Base-by-base conservation (phyloP, 2,113 vertebrate species). In the Oceanites oceanicus region DNA sequence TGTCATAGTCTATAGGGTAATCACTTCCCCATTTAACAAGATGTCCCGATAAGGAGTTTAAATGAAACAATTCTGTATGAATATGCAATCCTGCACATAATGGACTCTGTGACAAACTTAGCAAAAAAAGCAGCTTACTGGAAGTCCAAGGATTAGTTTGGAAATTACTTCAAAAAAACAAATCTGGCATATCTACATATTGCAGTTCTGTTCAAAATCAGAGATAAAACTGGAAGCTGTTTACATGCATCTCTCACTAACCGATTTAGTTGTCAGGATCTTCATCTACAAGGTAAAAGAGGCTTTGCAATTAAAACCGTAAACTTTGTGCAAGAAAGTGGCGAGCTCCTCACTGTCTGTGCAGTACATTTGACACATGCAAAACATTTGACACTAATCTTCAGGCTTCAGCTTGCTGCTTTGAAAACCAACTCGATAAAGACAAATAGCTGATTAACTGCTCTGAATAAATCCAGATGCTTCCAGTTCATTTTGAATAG, bases 1-100 rank as follows among this genome's bases (percentile, higher is more conserved):
- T 42, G 99, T 99, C 99, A 99, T 99, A 96, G 98, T 98, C 98
- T 96, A 80, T 32, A n/a, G 29, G 58, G 20, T 86, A 95, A 95
- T 98, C 97, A 96, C 78, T 87, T 98, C 96, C 98, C 94, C 97
- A 96, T 97, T 65, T 67, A 98, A 95, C 52, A 87, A 83, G 77
- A 62, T 59, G 89, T 55, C 65, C 32, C 8, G 1, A 11, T 61
- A 65, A 78, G 78, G 47, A 91, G 44, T 79, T 75, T 70, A 80
- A 77, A 72, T 40, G 9, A 84, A 91, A 42, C 70, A 53, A 70
- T 74, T 74, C 52, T 47, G 53, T 25, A 56, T 30, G 14, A 56
- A 47, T 42, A 87, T 14, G 49, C 58, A 94, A n/a, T 85, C 29
- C 13, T 42, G 27, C 25, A 73, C 59, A 91, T 87, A 71, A 59